Base-by-base conservation (phyloP, 1,140 invertebrate species). In the Episyrphus balteatus region DNA sequence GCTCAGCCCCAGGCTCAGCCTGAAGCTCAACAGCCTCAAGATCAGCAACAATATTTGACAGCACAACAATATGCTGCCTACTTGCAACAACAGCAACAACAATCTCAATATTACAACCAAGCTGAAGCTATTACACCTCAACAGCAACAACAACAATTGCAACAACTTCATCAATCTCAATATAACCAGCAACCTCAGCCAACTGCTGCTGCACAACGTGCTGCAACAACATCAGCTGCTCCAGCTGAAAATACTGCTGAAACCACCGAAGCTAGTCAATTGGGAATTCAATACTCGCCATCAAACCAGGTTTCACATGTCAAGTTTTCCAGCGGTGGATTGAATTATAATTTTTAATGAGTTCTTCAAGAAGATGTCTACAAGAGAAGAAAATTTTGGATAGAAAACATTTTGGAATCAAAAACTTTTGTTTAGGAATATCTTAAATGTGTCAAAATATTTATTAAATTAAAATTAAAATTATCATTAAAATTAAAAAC, bases 301-400 rank as follows among this genome's bases (percentile, higher is more conserved):
- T 42, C 46, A 8, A 42, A 18, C 14, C 13, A 47, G 34, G 46
- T 47, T 2, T 47, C 46, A 18, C 26, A 33, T 13, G 46, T 47
- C 9, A 47, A 47, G 21, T 42, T 47, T 14, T 47, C 46, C n/a
- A 42, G 21, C 21, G 21, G 46, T 8, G 36, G 44, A 8, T 41
- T 47, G 33, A 33, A 21, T 26, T 47, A 47, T 30, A 47, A 47
- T 34, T 47, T 47, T 21, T 47, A 42, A 39, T 26, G 21, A 26
- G 21, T 26, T 26, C 3, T 26, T 26, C 8, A 26, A 26, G 8
- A 26, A 8, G 21, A 26, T 5, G 21, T 8, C 21, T 26, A 26
- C 8, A 5, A 5, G 21, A 26, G 21, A 26, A 26, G 21, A 26
- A 26, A 26, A 5, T 26, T 26, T 26, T 3, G 8, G 8, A 26